Evolutionary conservation across 2,113 vertebrate genomes (phyloP).

Genomic region (Clinocottus analis): DNA sequence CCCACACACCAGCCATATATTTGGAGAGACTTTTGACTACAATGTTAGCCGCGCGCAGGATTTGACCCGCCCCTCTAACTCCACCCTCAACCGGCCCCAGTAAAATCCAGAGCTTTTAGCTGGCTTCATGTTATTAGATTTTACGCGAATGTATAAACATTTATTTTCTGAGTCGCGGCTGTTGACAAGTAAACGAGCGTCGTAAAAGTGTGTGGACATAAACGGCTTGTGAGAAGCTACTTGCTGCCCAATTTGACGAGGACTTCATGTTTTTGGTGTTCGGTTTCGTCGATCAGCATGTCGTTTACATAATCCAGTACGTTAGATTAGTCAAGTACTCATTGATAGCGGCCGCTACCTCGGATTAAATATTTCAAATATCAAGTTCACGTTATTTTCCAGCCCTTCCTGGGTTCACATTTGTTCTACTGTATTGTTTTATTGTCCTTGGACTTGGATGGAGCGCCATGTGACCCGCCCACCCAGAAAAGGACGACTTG

Average conservation of each 20-base stretch:
- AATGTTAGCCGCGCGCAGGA: not conserved
- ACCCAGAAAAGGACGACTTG: not conserved
- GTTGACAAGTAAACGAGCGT: not conserved
- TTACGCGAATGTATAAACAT: not conserved
- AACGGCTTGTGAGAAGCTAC: not conserved
- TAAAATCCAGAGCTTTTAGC: conserved; percentile 18
- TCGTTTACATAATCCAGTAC: not conserved
- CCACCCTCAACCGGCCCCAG: not conserved
- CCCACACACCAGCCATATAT: conserved; percentile 12
- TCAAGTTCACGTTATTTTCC: too few species aligned
- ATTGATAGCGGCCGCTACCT: too few species aligned
- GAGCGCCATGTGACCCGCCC: too few species aligned
- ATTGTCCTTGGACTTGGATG: too few species aligned
- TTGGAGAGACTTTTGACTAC: conserved; percentile 29
- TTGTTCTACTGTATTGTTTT: too few species aligned
- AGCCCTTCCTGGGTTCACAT: too few species aligned
- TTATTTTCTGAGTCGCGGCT: not conserved
- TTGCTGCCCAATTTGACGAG: too few species aligned
- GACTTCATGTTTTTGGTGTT: too few species aligned
- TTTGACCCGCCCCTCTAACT: not conserved
- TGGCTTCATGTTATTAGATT: not conserved
- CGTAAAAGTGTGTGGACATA: not conserved
- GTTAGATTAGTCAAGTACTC: too few species aligned
- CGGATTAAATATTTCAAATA: too few species aligned
- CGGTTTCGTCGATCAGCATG: too few species aligned